Evolutionary conservation across 2,888 invertebrate species (phyloP).

Genomic region (Macrophya annulata): DNA sequence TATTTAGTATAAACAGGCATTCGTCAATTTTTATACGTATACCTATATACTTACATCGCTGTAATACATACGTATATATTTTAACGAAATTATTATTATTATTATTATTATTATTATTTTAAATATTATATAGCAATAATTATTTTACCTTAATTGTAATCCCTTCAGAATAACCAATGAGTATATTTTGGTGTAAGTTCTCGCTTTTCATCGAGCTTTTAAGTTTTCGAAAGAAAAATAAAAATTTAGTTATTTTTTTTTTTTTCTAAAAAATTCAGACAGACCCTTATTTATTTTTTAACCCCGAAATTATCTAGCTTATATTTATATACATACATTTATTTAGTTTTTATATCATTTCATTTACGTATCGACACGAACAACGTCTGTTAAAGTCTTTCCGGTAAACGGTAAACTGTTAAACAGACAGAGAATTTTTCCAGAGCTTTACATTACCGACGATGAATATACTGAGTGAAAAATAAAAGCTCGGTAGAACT

Average conservation of each 20-base stretch:
- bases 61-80: neutral
- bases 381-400: neutral
- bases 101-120: neutral
- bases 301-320: neutral
- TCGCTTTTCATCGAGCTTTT: neutral
- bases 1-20: slow-evolving; percentile 24
- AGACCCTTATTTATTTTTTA: neutral
- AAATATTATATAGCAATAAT: neutral
- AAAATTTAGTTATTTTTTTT: neutral
- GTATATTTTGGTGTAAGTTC: neutral
- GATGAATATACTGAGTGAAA: neutral
- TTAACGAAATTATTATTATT: neutral
- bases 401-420: neutral
- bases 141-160: neutral
- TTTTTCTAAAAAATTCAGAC: neutral
- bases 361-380: neutral
- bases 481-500: slow-evolving; percentile 1
- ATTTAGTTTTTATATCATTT: neutral
- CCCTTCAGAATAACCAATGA: neutral
- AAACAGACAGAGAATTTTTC: neutral
- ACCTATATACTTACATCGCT: neutral
- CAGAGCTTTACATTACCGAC: slow-evolving; percentile 3
- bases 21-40: neutral
- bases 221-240: neutral
- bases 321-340: neutral